phyloP scores from a whole-genome alignment of 2,113 vertebrate species.

The Rhizomys pruinosus region DNA sequence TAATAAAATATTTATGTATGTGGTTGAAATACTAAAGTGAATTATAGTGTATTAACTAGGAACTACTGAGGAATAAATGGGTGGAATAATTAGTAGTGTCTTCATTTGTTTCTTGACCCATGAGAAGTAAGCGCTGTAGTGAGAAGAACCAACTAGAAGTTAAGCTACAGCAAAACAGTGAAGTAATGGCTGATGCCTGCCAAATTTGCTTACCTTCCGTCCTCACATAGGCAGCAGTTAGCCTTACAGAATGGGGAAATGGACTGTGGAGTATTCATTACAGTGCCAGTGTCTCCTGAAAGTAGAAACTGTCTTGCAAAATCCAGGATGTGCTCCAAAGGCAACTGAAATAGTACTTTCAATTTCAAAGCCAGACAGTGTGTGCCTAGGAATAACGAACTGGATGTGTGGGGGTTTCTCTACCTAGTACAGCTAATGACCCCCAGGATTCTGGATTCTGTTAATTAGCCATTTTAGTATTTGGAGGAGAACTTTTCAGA shows the following conservation, averaged over 20 bases:
- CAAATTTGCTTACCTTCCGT: background rate
- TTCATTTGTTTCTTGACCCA: background rate
- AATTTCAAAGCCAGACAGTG: background rate
- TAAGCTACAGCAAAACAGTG: background rate
- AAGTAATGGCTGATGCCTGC: background rate
- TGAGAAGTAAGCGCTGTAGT: background rate
- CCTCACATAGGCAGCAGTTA: constrained; percentile 4
- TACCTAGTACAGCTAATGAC: background rate
- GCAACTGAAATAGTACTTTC: background rate
- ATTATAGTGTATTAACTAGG: background rate
- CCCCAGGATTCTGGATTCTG: background rate
- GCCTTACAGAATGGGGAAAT: background rate
- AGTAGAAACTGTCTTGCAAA: background rate
- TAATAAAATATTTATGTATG: background rate
- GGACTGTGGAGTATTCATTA: background rate
- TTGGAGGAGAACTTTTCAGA: background rate
- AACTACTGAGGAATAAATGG: background rate
- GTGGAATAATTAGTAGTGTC: background rate
- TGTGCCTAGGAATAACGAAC: background rate
- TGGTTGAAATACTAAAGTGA: background rate
- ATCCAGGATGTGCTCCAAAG: background rate
- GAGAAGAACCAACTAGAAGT: background rate
- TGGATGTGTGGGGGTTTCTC: background rate
- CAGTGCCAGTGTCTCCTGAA: background rate
- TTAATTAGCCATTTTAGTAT: background rate